Base-by-base conservation (phyloP, 2,888 invertebrate genomes). In the Lordiphosa andalusiaca region DNA sequence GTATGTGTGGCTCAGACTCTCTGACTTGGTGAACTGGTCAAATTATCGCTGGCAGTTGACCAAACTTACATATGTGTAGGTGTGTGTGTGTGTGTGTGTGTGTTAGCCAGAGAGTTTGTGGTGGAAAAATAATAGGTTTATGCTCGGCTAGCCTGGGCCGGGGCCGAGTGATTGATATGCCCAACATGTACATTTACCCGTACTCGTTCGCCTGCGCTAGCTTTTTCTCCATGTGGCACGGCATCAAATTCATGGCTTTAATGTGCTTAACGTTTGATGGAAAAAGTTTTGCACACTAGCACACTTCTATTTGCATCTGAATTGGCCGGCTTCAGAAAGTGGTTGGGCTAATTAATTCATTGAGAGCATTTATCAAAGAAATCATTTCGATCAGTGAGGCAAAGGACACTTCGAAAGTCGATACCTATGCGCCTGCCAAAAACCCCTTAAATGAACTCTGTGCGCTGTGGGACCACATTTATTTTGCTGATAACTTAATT, bases 41-140 rank as follows among this genome's bases (percentile, higher is more conserved):
- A 83, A 76, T 80, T 83, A 72, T 67, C 72, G 60, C 62, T 65
- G 67, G 66, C 69, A 61, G 64, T 71, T 74, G 74, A 64, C 74
- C 71, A 58, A 59, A 67, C 54, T 54, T 53, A 61, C 25, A 25
- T 7, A 7, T 25, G 42, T 42, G 30, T 30, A 13, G n/a, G 2
- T 23, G 30, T 42, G 13, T 49, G 65, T 65, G 55, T 55, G n/a
- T 30, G 42, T 44, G 2, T 23, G 30, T 42, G 13, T 49, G 65
- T 65, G 55, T 55, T 39, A 56, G 56, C 49, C 46, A 55, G 35
- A 37, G 40, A 21, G 23, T 51, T 33, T 72, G 62, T 62, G 69
- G 75, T 58, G 61, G 50, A 36, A 76, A 84, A 69, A 62, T 76
- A 77, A 84, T 84, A 76, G 66, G 68, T 77, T 84, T 67, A 70